Conservation (phyloP, 2,888 invertebrate genomes). For the Lasioglossum morio region DNA sequence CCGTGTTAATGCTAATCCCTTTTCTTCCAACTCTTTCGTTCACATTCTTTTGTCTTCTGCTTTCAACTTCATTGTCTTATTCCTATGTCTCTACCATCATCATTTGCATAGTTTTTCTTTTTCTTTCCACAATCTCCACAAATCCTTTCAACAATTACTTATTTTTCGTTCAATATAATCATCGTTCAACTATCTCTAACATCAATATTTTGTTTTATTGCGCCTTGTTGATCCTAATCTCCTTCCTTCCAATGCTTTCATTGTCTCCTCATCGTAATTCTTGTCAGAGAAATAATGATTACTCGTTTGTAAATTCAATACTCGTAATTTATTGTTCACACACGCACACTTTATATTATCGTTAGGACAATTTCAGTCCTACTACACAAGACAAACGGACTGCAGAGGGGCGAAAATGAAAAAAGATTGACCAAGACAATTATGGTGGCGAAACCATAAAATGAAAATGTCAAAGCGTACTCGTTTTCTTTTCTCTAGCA, state of each 20-base stretch:
- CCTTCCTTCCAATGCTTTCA: not conserved
- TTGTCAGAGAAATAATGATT: not conserved
- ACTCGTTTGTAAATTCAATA: not conserved
- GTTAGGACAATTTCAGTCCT: not conserved
- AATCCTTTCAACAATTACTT: too few relatives aligned
- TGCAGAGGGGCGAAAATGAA: not conserved
- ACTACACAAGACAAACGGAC: not conserved
- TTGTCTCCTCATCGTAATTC: not conserved
- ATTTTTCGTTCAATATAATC: too few relatives aligned
- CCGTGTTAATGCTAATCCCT: too few relatives aligned
- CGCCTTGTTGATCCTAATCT: not conserved
- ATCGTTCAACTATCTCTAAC: not conserved
- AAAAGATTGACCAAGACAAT: not conserved
- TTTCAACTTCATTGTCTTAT: too few relatives aligned
- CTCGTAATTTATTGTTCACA: too few relatives aligned
- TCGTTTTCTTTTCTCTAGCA: not conserved
- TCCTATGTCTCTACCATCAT: too few relatives aligned
- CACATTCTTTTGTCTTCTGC: too few relatives aligned
- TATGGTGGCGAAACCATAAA: not conserved
- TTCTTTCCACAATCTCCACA: too few relatives aligned
- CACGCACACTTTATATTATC: not conserved
- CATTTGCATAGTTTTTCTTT: too few relatives aligned
- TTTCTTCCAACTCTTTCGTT: too few relatives aligned
- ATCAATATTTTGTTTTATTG: not conserved
- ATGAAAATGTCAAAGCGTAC: not conserved